Evolutionary conservation across 2,797 vertebrate genomes (phyloP).

Genomic region (Molossus alvarezi): DNA sequence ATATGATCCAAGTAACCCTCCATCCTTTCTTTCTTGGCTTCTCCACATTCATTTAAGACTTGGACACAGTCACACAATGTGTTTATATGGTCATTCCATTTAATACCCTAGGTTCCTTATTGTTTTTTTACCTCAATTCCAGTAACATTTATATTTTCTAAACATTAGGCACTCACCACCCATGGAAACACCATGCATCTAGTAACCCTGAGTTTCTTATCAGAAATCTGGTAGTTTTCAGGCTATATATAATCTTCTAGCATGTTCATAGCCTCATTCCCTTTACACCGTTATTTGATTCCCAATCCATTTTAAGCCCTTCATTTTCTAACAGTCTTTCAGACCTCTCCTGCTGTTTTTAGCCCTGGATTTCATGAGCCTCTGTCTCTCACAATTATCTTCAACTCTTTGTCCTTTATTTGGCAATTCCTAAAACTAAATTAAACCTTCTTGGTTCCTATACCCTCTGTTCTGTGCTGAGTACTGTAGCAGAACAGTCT

Average conservation of each 20-base stretch:
- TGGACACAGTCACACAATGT: neutral
- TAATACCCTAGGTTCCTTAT: neutral
- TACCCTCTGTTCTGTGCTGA: neutral
- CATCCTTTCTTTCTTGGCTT: neutral
- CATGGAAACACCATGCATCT: neutral
- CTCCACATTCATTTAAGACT: slow-evolving; percentile 9
- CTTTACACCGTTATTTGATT: slow-evolving; percentile 1
- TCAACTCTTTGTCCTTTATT: neutral
- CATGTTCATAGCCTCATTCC: neutral
- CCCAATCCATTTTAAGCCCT: neutral
- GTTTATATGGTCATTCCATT: neutral
- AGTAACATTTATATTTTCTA: neutral
- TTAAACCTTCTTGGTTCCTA: neutral
- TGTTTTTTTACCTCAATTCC: neutral
- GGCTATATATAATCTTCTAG: neutral
- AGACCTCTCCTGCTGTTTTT: neutral
- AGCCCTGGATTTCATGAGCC: neutral
- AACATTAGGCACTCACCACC: neutral
- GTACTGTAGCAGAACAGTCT: neutral
- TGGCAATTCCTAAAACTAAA: slow-evolving; percentile 24
- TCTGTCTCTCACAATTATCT: neutral
- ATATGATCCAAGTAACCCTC: neutral
- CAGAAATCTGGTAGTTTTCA: neutral
- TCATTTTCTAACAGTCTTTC: neutral
- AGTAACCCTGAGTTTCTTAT: neutral